Evolutionary conservation across 2,888 invertebrate species (phyloP).

Genomic region (Xylota segnis): DNA sequence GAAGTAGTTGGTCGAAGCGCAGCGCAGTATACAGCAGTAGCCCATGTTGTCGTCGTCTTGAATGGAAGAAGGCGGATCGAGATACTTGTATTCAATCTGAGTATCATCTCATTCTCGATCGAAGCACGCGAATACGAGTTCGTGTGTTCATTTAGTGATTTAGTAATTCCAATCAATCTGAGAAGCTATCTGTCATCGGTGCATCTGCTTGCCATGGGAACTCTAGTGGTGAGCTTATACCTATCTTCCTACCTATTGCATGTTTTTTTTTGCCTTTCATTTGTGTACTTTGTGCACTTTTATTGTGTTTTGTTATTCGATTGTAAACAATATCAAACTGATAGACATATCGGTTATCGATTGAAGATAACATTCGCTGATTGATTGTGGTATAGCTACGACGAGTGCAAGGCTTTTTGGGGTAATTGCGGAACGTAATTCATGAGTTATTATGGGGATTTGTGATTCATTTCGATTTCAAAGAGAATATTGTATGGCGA

Average conservation of each 20-base stretch:
- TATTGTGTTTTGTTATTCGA: constrained; percentile 6
- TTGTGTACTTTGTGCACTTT: constrained; percentile 16
- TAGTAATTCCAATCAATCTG: constrained; percentile 32
- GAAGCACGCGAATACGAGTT: constrained; percentile 32
- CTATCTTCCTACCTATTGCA: neutral
- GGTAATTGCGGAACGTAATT: constrained; percentile 29
- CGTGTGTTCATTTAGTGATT: constrained; percentile 50
- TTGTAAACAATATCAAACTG: constrained; percentile 47
- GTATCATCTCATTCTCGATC: constrained; percentile 38
- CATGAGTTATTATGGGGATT: constrained; percentile 23
- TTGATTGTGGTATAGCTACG: constrained; percentile 18
- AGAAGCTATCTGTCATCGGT: constrained; percentile 51
- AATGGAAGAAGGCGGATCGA: constrained; percentile 38
- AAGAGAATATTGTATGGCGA: constrained; percentile 18
- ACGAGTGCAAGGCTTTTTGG: constrained; percentile 39
- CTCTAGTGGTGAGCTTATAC: constrained; percentile 61
- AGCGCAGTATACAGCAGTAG: constrained; percentile 13
- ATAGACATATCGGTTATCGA: constrained; percentile 49
- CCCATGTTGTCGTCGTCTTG: constrained; percentile 17
- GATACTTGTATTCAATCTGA: constrained; percentile 48
- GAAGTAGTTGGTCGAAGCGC: constrained; percentile 44
- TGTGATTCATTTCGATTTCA: constrained; percentile 48
- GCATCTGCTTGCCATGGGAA: constrained; percentile 64
- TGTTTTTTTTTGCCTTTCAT: neutral
- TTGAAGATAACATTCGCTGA: constrained; percentile 28